These are phyloP conservation scores for Cyphomyrmex costatus DNA, from an alignment of 1,140 invertebrate genomes.

Conservation along the genomic window DNA sequence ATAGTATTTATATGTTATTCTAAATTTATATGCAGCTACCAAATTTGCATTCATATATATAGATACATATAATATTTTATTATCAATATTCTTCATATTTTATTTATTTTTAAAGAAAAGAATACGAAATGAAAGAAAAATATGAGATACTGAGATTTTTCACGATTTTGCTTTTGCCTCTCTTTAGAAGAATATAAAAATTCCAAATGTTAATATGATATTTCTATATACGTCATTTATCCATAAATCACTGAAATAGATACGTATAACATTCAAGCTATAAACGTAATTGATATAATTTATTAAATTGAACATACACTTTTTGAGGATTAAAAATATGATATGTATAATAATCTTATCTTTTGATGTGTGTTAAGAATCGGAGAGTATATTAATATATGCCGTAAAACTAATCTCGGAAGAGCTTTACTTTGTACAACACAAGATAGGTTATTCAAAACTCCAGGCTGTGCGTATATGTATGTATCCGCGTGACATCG, in stretches of 20 bases:
- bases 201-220: neutral
- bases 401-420: neutral
- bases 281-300: neutral
- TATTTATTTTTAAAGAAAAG: neutral
- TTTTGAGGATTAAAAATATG: neutral
- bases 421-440: neutral
- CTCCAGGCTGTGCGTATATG: neutral
- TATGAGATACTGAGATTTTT: neutral
- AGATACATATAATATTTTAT: neutral
- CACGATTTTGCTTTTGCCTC: neutral
- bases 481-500: neutral
- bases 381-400: neutral
- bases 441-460: slow-evolving; percentile 20
- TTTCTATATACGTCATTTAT: neutral
- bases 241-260: neutral
- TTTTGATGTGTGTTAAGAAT: neutral
- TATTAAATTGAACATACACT: neutral
- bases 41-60: neutral
- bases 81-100: neutral
- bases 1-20: neutral
- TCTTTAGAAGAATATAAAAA: neutral
- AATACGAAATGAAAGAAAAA: neutral
- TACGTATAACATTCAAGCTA: neutral
- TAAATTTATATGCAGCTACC: neutral
- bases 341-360: neutral